These are phyloP conservation scores for Hipposideros larvatus DNA, from an alignment of 2,797 vertebrate genomes.

Conservation along the genomic window DNA sequence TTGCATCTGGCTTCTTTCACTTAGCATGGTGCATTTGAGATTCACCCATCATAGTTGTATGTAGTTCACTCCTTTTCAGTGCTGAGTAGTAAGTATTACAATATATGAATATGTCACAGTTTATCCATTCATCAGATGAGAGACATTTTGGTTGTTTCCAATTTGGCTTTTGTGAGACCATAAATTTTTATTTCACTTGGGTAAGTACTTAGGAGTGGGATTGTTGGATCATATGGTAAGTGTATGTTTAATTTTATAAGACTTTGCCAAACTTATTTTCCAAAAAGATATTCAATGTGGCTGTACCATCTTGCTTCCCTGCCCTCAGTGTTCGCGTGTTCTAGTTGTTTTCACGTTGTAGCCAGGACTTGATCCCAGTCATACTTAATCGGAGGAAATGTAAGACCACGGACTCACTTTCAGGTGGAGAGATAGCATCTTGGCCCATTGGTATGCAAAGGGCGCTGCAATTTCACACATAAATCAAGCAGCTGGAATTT, in stretches of 20 bases:
- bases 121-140: not conserved
- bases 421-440: not conserved
- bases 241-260: not conserved
- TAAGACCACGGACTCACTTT: not conserved
- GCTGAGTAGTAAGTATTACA: not conserved
- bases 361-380: not conserved
- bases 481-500: not conserved
- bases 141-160: not conserved
- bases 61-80: not conserved
- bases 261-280: not conserved
- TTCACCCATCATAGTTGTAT: not conserved
- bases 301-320: not conserved
- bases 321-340: not conserved
- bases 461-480: not conserved
- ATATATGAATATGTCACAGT: not conserved
- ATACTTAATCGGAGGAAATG: not conserved
- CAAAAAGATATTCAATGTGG: not conserved
- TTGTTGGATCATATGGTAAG: not conserved
- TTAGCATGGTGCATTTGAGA: not conserved
- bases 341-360: not conserved
- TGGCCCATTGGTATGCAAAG: not conserved
- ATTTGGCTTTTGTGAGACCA: not conserved
- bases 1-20: not conserved
- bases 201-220: not conserved
- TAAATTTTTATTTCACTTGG: slow-evolving; percentile 25